These are phyloP conservation scores for Caenorhabditis sp. DNA, from an alignment of 2,888 invertebrate species.

Conservation along the genomic window DNA sequence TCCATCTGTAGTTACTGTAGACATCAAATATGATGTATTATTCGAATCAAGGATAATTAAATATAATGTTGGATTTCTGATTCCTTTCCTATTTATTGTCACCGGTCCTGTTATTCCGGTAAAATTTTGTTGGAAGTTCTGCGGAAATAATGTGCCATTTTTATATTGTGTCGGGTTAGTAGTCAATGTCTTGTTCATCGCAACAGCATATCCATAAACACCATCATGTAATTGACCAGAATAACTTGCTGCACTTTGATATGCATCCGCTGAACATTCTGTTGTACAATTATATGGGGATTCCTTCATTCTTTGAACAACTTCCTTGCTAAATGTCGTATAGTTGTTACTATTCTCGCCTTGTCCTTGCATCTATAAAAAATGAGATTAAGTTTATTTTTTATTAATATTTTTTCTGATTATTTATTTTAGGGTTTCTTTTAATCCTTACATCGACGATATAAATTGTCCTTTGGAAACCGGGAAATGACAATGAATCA, in stretches of 20 bases:
- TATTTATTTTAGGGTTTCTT: not conserved
- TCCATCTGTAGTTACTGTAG: constrained; percentile 15
- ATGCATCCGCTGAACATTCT: constrained; percentile 22
- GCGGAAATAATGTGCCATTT: constrained; percentile 25
- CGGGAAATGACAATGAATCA: constrained; percentile 22
- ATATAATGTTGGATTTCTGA: constrained; percentile 21
- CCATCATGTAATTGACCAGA: constrained; percentile 53
- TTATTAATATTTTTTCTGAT: not conserved
- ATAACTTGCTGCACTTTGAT: constrained; percentile 32
- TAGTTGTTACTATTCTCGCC: constrained; percentile 20
- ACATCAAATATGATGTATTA: constrained; percentile 15
- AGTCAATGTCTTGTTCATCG: constrained; percentile 38
- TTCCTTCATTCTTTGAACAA: constrained; percentile 43
- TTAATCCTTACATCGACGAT: constrained; percentile 24
- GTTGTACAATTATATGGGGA: constrained; percentile 51
- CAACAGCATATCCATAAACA: constrained; percentile 47
- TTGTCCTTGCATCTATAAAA: constrained; percentile 34
- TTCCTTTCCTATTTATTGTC: constrained; percentile 15
- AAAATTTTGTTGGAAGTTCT: constrained; percentile 9
- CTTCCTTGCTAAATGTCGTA: constrained; percentile 36
- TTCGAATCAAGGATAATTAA: constrained; percentile 19
- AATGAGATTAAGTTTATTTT: constrained; percentile 1
- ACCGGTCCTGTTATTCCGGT: constrained; percentile 21
- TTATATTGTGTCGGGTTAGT: constrained; percentile 26
- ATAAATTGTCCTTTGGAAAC: constrained; percentile 26